Evolutionary conservation across 2,797 vertebrate genomes (phyloP).

Genomic region (Champsocephalus gunnari): DNA sequence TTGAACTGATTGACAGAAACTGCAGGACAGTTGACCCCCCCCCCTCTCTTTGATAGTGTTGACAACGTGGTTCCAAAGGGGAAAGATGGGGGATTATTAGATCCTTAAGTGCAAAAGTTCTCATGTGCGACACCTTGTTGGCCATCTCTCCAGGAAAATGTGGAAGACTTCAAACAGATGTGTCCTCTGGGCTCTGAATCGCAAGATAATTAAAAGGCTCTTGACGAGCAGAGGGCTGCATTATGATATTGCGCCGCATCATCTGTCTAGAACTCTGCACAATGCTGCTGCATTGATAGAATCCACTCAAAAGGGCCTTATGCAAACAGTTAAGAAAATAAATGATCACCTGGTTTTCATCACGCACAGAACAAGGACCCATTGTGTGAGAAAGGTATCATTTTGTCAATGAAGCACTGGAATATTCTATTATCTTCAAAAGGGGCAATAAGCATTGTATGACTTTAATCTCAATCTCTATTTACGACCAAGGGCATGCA

Average conservation of each 20-base stretch:
- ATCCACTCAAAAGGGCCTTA: conserved; percentile 45
- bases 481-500: conserved; percentile 9
- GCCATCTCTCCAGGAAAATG: conserved; percentile 72
- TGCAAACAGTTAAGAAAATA: conserved; percentile 47
- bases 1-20: conserved; percentile 78
- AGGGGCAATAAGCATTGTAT: not conserved
- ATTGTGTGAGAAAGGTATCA: conserved; percentile 18
- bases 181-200: conserved; percentile 75
- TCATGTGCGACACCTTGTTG: conserved; percentile 62
- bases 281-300: conserved; percentile 53
- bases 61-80: conserved; percentile 47
- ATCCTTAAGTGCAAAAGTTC: conserved; percentile 57
- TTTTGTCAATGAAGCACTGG: conserved; percentile 42
- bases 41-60: conserved; percentile 46
- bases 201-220: conserved; percentile 80
- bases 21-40: conserved; percentile 55
- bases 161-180: conserved; percentile 74
- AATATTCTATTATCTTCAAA: conserved; percentile 17
- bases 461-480: conserved; percentile 18
- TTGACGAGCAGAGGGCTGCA: conserved; percentile 67
- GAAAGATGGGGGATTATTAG: conserved; percentile 56
- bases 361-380: conserved; percentile 15
- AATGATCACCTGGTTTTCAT: conserved; percentile 40
- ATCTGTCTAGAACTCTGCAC: conserved; percentile 58
- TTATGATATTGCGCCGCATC: conserved; percentile 60